Conservation (phyloP, 2,888 invertebrate species). For the Rhamphomyia laevipes region DNA sequence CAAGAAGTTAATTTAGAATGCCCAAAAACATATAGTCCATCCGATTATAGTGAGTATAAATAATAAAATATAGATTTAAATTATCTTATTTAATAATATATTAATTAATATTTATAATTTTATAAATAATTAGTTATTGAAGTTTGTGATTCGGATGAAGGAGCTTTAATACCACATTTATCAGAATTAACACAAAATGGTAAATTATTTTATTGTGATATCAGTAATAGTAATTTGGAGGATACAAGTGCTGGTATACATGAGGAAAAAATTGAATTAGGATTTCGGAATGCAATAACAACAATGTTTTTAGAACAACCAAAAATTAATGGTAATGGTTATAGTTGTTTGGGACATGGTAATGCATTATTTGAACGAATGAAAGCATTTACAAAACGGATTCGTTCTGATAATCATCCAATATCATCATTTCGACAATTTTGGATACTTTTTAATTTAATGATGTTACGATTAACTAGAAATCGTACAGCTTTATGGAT, state of each 20-base stretch:
- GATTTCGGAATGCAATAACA: conserved; percentile 38
- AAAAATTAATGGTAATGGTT: conserved; percentile 17
- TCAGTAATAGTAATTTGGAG: conserved; percentile 20
- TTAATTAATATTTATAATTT: background rate
- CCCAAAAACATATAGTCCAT: conserved; percentile 55
- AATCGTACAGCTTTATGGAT: conserved; percentile 48
- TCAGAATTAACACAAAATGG: conserved; percentile 49
- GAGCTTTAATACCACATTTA: conserved; percentile 40
- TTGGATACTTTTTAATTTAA: conserved; percentile 44
- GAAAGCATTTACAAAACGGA: conserved; percentile 37
- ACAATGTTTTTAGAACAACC: conserved; percentile 30
- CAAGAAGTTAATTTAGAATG: conserved; percentile 45
- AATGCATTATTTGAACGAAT: conserved; percentile 40
- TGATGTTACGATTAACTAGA: conserved; percentile 48
- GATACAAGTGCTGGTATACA: conserved; percentile 18
- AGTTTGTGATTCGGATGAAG: conserved; percentile 44
- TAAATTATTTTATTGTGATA: conserved; percentile 38
- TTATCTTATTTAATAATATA: background rate
- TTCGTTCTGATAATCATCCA: conserved; percentile 33
- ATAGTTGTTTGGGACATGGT: conserved; percentile 19
- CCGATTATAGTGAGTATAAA: conserved; percentile 50
- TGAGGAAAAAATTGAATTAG: conserved; percentile 35
- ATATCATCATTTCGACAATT: conserved; percentile 48
- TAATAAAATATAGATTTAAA: background rate
- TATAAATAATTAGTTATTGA: conserved; percentile 47